Base-by-base conservation (phyloP, 1,140 invertebrate species). In the Solenopsis fugax region DNA sequence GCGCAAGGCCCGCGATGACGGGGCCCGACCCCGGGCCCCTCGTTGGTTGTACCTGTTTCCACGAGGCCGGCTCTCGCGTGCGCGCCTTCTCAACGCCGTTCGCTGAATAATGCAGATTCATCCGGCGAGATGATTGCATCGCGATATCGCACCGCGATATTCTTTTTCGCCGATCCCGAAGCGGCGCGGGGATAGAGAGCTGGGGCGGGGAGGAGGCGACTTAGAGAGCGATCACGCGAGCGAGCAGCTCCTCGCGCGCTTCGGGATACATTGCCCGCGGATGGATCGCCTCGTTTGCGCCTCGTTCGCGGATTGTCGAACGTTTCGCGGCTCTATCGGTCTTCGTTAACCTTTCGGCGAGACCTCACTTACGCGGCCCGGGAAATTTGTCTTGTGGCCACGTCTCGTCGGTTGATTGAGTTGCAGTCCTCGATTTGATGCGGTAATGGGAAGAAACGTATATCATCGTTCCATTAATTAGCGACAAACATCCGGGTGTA, bases 51-150 rank as follows among this genome's bases (percentile, higher is more conserved):
- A 88, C 37, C 67, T 56, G 58, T 85, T 89, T 75, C 62, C 67
- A 56, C 48, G 54, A 21, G 75, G 60, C 58, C 62, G 72, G 50
- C 80, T 56, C 85, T 60, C 88, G 58, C 62, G 71, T 60, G 50
- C 54, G 80, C 75, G 71, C 60, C 48, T 29, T 48, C 29, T 67
- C 76, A 67, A 54, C 77, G 48, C 58, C 89, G 87, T 78, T 86
- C 86, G 58, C 62, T 60, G 73, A 91, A 91, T 91, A 90, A 85
- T 88, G 90, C 90, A 91, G 89, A 91, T 91, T 91, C 90, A 91
- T 91, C 87, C 65, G 73, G 73, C 71, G 90, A 78, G 76, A 90
- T 91, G 90, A 91, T 90, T 91, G 90, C 62, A 90, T 88, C 87
- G 87, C 84, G 89, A 91, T 91, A 90, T 90, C 89, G 77, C 81